Percentiles rank a stretch among this genome's conserved stretches.
Evolutionary conservation across 2,113 vertebrate genomes (phyloP).

Genomic region (Paramisgurnus dabryanus): DNA sequence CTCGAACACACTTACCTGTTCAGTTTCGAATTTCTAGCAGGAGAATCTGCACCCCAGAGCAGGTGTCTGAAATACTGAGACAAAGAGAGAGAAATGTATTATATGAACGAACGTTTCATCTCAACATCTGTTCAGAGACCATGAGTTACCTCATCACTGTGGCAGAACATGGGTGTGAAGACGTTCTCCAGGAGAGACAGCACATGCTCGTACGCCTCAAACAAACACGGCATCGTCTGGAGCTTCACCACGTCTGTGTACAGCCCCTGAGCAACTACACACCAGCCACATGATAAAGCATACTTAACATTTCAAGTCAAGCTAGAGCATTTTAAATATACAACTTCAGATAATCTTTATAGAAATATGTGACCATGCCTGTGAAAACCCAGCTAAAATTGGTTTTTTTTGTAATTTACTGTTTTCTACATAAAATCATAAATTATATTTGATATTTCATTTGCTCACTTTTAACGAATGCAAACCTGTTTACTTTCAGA

Average conservation of each 20-base stretch:
- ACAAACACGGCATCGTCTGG: constrained; percentile 90
- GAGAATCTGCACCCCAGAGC: constrained; percentile 89
- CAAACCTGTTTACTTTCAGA: too few relatives aligned
- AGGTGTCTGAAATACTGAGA: constrained; percentile 91
- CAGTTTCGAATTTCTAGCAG: constrained; percentile 82
- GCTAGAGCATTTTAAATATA: neutral
- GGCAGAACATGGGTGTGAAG: constrained; percentile 97
- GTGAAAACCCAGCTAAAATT: too few relatives aligned
- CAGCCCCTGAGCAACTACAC: constrained; percentile 84
- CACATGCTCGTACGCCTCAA: constrained; percentile 96
- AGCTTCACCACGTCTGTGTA: constrained; percentile 88
- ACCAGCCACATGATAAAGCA: constrained; percentile 19
- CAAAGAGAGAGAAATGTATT: constrained; percentile 39
- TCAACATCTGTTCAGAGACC: neutral
- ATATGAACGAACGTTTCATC: neutral
- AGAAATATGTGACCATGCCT: too few relatives aligned
- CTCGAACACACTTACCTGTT: constrained; percentile 76
- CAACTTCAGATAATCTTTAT: neutral
- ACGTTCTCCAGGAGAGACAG: constrained; percentile 91
- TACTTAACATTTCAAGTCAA: too few relatives aligned
- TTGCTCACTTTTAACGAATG: too few relatives aligned
- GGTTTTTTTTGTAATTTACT: too few relatives aligned
- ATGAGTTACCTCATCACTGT: constrained; percentile 89
- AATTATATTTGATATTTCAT: too few relatives aligned
- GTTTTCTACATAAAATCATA: too few relatives aligned